phyloP scores from a whole-genome alignment of 2,797 vertebrate genomes.

The Tachyglossus aculeatus region DNA sequence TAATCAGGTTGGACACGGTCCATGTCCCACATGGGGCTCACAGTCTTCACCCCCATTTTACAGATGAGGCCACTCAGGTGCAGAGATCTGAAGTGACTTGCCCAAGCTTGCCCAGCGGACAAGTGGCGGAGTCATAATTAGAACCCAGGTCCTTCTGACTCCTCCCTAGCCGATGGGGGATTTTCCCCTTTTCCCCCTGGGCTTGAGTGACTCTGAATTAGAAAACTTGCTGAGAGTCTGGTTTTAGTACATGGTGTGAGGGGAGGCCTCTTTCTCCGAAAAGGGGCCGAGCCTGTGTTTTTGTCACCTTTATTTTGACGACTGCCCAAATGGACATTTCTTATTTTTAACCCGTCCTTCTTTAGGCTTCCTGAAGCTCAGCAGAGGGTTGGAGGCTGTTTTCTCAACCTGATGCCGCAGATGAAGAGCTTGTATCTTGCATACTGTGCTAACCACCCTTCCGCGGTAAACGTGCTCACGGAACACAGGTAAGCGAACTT shows the following conservation, averaged over 20 bases:
- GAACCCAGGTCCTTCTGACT: too few species aligned
- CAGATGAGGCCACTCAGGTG: too few species aligned
- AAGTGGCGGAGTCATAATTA: too few species aligned
- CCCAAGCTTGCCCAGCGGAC: too few species aligned
- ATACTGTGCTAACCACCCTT: conserved; percentile 97
- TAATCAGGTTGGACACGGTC: too few species aligned
- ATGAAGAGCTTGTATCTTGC: conserved; percentile 91
- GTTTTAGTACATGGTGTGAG: background rate
- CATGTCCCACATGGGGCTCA: too few species aligned
- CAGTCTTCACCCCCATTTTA: too few species aligned
- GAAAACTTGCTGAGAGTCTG: background rate
- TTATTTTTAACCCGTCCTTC: background rate
- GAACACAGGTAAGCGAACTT: conserved; percentile 84
- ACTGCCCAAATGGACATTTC: background rate
- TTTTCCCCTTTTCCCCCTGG: too few species aligned
- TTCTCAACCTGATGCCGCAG: conserved; percentile 92
- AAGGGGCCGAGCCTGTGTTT: background rate
- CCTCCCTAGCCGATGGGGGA: too few species aligned
- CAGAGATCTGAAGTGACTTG: too few species aligned
- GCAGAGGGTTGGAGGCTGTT: conserved; percentile 94
- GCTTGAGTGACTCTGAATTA: background rate
- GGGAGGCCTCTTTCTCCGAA: background rate
- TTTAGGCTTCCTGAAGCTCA: conserved; percentile 92
- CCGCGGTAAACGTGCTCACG: conserved; percentile 92
- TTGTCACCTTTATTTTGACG: background rate